Evolutionary conservation across 2,113 vertebrate species (phyloP).

Genomic region (Neofelis nebulosa): DNA sequence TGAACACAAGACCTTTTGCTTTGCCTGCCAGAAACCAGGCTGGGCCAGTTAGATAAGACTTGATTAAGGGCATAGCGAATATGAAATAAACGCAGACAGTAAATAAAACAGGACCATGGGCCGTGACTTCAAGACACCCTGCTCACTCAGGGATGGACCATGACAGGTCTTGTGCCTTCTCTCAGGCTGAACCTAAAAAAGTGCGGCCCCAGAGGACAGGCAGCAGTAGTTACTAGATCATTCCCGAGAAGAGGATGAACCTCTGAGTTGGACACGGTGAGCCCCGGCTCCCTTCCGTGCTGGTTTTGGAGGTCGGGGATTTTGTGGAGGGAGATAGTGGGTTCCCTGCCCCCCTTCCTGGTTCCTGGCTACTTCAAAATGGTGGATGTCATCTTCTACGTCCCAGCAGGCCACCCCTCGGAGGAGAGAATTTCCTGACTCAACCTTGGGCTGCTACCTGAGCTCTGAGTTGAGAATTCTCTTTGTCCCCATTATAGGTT

Average conservation of each 20-base stretch:
- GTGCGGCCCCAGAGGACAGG: neutral
- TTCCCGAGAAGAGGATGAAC: neutral
- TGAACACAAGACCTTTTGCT: neutral
- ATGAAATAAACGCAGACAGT: neutral
- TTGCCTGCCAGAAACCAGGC: neutral
- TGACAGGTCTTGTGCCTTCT: too few relatives aligned
- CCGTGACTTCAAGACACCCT: neutral
- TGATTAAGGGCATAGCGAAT: neutral
- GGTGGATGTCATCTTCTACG: neutral
- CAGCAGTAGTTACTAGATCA: neutral
- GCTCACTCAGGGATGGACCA: neutral
- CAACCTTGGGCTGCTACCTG: neutral
- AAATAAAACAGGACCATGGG: neutral
- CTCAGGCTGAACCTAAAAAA: neutral
- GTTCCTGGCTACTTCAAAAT: neutral
- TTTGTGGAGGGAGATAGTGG: neutral
- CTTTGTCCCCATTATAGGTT: neutral
- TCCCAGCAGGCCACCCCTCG: neutral
- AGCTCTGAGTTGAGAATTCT: neutral
- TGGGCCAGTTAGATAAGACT: constrained; percentile 24
- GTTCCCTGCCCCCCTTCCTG: neutral
- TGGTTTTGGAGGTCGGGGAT: neutral
- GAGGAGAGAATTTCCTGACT: neutral
- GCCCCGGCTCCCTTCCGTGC: neutral
- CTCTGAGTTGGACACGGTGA: neutral